phyloP scores from a whole-genome alignment of 2,888 invertebrate genomes.

The Eupithecia exiguata region DNA sequence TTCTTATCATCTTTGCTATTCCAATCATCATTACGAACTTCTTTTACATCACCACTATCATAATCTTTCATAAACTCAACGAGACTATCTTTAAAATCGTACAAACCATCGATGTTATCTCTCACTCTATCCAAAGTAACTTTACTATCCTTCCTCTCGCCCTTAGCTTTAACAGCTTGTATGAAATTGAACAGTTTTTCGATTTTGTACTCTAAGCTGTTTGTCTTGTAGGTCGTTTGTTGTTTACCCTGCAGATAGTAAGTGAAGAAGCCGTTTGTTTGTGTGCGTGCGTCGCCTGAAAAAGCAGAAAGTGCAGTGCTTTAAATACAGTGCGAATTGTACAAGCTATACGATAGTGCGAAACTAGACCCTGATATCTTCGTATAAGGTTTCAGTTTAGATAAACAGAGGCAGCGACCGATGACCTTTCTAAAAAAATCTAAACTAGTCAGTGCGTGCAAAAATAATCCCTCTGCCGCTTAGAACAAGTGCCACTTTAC shows the following conservation, averaged over 20 bases:
- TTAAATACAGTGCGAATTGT: constrained; percentile 24
- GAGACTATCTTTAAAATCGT: constrained; percentile 29
- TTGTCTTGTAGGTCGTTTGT: constrained; percentile 31
- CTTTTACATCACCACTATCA: neutral
- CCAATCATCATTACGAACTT: neutral
- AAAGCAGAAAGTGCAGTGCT: constrained; percentile 36
- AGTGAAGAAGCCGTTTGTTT: constrained; percentile 53
- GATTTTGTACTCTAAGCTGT: constrained; percentile 36
- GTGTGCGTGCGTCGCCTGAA: constrained; percentile 59
- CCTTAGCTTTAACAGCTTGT: constrained; percentile 34
- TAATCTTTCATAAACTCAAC: constrained; percentile 26
- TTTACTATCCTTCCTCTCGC: constrained; percentile 10
- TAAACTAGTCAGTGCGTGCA: neutral
- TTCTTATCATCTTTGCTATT: neutral
- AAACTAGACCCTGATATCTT: neutral
- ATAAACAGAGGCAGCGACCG: neutral
- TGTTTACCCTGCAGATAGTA: constrained; percentile 48
- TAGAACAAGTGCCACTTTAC: neutral
- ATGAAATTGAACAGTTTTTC: constrained; percentile 36
- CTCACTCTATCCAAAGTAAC: constrained; percentile 32
- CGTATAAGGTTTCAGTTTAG: neutral
- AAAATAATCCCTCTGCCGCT: neutral
- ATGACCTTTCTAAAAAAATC: neutral
- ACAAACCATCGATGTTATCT: constrained; percentile 22
- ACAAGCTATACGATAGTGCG: neutral